A percentile compares a stretch with the other conserved stretches of the same genome.
Conservation (phyloP, 2,888 invertebrate species). For the Cyclophora punctaria region DNA sequence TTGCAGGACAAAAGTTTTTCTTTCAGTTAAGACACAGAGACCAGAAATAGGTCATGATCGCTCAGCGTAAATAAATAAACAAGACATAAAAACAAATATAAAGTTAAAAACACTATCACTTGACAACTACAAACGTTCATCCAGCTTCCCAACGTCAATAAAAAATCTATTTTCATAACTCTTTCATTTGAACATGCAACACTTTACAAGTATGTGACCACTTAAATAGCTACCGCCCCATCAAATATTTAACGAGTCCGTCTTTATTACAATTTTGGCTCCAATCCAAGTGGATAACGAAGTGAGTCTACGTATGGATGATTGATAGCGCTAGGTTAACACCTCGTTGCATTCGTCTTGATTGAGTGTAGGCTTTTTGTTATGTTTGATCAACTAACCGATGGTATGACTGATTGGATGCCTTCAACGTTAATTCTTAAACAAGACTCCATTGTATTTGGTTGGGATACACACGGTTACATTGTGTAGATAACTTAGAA, state of each 20-base stretch:
- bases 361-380: slow-evolving; percentile 70
- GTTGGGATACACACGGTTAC: slow-evolving; percentile 20
- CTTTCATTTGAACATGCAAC: slow-evolving; percentile 17
- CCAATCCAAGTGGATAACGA: slow-evolving; percentile 56
- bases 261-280: slow-evolving; percentile 69
- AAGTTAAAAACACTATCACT: no score
- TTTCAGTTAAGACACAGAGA: no score
- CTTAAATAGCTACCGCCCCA: slow-evolving; percentile 45
- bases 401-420: slow-evolving; percentile 60
- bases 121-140: no score
- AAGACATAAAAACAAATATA: no score
- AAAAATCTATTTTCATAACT: slow-evolving; percentile 22
- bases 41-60: no score
- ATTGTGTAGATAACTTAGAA: no score
- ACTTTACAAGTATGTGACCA: slow-evolving; percentile 23
- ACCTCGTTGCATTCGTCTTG: slow-evolving; percentile 64
- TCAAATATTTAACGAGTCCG: slow-evolving; percentile 60
- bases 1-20: no score
- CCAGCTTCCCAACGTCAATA: no score
- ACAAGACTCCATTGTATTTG: slow-evolving; percentile 57
- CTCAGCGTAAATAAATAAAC: no score
- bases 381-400: slow-evolving; percentile 69
- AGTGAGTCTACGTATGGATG: slow-evolving; percentile 41
- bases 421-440: slow-evolving; percentile 62
- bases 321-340: slow-evolving; percentile 68